Evolutionary conservation across 2,113 vertebrate genomes (phyloP), one percentile per base, ranked within the genome.

Genomic region (Aldabrachelys gigantea): DNA sequence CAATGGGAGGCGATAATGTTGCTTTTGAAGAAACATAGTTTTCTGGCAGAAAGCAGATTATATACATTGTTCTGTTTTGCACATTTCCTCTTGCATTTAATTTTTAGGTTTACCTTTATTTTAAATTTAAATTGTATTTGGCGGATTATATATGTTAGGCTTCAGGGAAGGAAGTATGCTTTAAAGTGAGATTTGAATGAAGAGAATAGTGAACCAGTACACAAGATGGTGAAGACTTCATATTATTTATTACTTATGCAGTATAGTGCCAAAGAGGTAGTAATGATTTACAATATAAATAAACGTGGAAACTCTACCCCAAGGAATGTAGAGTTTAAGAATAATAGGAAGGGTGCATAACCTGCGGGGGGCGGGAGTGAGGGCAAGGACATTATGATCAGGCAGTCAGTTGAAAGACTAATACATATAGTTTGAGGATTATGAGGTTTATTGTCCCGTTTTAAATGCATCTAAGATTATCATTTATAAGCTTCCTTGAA

Each of bases 361-460:
- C 12, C 54, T 38, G 81, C 31, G 69, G 47, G 85, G 1, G 0
- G 17, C 4, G 62, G 14, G 31, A 35, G 14, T 72, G 53, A 82
- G 19, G 16, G 10, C 81, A 80, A 75, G 16, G 84, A 2, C 47
- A 50, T 7, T 69, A n/a, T 69, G 16, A 69, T 85, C 22, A n/a
- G 75, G 7, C 27, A 17, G 19, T 90, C 1, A 4, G 1, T 38
- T n/a, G 9, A 3, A 14, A 84, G 54, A 2, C 25, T 87, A 85
- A 62, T 29, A 4, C 4, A 12, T 75, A 3, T 82, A 9, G 17
- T 90, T 84, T 89, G 25, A 47, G 38, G 25, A 80, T 86, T 27
- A 5, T 31, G 47, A 56, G 2, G 2, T 52, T 81, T 92, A 31
- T 49, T 52, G 8, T 47, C 87, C 27, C 31, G 6, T 49, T 79